Evolutionary conservation across 2,797 vertebrate genomes (phyloP).

Genomic region (Thamnophis elegans): DNA sequence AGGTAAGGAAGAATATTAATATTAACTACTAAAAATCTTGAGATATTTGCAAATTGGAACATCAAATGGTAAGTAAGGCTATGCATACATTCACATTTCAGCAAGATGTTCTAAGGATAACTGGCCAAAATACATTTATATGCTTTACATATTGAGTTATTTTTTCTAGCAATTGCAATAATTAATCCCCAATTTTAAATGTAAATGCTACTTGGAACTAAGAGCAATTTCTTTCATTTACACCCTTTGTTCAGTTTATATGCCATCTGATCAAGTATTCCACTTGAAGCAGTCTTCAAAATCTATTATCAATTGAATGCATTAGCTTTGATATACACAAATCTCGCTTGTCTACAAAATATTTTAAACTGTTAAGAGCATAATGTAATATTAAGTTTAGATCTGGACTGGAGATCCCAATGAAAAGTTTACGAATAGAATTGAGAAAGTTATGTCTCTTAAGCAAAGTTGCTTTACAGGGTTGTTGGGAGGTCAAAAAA

Average conservation of each 20-base stretch:
- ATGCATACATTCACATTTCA: not conserved
- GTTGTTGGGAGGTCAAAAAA: not conserved
- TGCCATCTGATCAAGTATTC: not conserved
- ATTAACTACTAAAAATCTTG: not conserved
- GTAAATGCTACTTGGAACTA: not conserved
- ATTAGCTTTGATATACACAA: not conserved
- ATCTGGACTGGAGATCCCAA: not conserved
- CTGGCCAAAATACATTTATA: not conserved
- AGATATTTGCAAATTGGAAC: not conserved
- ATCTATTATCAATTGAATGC: not conserved
- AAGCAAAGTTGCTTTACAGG: not conserved
- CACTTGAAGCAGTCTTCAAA: not conserved
- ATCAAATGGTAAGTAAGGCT: not conserved
- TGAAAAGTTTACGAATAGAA: not conserved
- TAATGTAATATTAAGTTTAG: not conserved
- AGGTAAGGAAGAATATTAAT: not conserved
- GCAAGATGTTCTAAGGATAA: not conserved
- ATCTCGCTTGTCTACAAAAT: not conserved
- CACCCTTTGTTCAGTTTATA: not conserved
- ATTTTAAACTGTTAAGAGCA: not conserved
- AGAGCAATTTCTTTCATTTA: not conserved
- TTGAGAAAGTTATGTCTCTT: not conserved
- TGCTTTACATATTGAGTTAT: not conserved
- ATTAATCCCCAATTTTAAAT: not conserved
- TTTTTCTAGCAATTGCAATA: not conserved